Evolutionary conservation across 1,140 invertebrate species (phyloP), one percentile per base, ranked within the genome.

Genomic region (Oreohelix idahoensis): DNA sequence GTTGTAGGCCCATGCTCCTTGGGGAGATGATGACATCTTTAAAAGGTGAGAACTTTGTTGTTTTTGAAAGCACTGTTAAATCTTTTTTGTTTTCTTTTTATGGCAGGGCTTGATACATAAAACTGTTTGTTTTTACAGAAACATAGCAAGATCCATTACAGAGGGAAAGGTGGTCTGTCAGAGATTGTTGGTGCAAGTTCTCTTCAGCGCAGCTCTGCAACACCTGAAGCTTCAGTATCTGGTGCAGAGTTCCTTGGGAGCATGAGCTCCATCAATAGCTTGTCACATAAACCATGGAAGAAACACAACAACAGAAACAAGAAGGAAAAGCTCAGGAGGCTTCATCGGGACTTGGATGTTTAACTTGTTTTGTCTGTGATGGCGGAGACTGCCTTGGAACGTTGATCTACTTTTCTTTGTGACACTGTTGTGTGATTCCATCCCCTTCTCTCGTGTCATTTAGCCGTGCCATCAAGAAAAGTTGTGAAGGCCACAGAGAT

Each of bases 261-360:
- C 26, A 73, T 53, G 69, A 17, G 0, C 38, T 81, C 69, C 35
- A 76, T 32, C 74, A 58, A 58, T 20, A 58, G 51, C 23, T 58
- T 58, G 51, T 26, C 15, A 26, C 2, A 39, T 89, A 97, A 97
- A 92, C 96, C 96, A 10, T 97, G 96, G 96, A 97, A 97, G 88
- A 94, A 95, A 88, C 96, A 96, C 89, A 93, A 94, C 32, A 96
- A 97, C 89, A 95, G 96, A 88, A 96, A 96, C 76, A 97, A 97
- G 89, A 95, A 95, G 85, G 96, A 98, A 90, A 98, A 98, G 92
- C 89, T 96, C n/a, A 94, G 96, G 88, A 94, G 95, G 90, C 93
- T 96, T 35, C 97, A 96, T 92, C 93, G 94, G 51, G 95, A 97
- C 93, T 94, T 97, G 73, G 90, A 92, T 69, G 70, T 73, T 17